Conservation (phyloP, 2,113 vertebrate species). For the Phalacrocorax carbo region DNA sequence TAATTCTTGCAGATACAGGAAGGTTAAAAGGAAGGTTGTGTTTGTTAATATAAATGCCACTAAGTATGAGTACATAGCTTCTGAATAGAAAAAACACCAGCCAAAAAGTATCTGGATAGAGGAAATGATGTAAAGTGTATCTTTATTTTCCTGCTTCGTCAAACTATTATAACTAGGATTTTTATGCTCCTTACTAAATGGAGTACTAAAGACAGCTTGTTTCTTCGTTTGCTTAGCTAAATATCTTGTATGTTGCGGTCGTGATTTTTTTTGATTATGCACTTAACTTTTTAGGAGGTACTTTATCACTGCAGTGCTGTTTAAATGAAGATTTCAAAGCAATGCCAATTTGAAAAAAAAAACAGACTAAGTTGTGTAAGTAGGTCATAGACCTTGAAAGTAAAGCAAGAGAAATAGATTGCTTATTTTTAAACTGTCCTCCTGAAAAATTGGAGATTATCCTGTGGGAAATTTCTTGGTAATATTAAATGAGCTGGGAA, state of each 20-base stretch:
- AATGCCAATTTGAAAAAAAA: not conserved
- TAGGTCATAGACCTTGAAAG: constrained; percentile 19
- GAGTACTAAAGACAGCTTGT: not conserved
- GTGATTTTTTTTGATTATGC: not conserved
- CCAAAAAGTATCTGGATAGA: not conserved
- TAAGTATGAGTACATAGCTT: not conserved
- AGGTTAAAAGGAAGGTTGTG: not conserved
- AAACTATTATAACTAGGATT: not conserved
- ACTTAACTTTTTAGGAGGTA: not conserved
- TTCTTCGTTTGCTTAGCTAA: not conserved
- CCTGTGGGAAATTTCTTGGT: constrained; percentile 43
- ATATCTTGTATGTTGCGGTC: not conserved
- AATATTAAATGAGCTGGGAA: not conserved
- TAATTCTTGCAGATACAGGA: not conserved
- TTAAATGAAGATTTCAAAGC: not conserved
- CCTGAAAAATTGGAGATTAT: constrained; percentile 25
- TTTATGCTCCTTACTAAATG: not conserved
- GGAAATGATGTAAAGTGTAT: not conserved
- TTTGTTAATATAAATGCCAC: not conserved
- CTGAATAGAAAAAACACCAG: not conserved
- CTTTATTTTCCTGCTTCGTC: not conserved
- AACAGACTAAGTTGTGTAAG: not conserved
- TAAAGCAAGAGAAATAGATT: constrained; percentile 7
- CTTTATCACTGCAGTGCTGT: not conserved
- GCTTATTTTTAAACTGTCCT: constrained; percentile 51